Base-by-base conservation (phyloP, 2,113 vertebrate species). In the Sander vitreus region DNA sequence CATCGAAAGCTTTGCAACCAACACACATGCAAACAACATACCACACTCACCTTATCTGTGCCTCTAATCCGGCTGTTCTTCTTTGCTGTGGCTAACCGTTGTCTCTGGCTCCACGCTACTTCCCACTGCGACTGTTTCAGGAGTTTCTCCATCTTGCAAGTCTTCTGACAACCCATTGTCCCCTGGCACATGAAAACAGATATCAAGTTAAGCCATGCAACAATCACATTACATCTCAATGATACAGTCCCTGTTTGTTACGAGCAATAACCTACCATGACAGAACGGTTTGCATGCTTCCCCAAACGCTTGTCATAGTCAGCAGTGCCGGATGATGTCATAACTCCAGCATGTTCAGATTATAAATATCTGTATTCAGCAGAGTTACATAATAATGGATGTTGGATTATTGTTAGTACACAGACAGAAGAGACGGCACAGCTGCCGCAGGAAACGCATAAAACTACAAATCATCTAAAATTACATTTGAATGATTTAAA, bases 321-420 rank as follows among this genome's bases (percentile, higher is more conserved):
- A 78, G 81, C 81, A 83, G 89, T 21, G 82, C 77, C 6, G 59
- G 78, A 67, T 93, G 93, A 94, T 92, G 92, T 94, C 93, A 93
- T 88, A 90, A 88, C 84, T 86, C 88, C 90, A 81, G 89, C 89
- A 87, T 91, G 90, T 83, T 84, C 80, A 88, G 93, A 94, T 94
- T 95, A 96, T 94, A 93, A 93, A 93, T 93, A 93, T 93, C 88
- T 92, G 85, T 90, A 90, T 93, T 93, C 90, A 80, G 90, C 78
- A 63, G 78, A 79, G 93, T 95, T 95, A 94, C 92, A 92, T 94
- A 95, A 95, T 90, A 89, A 90, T 78, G 81, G 74, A 90, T 86
- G 80, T 86, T 85, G 93, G 94, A 93, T 95, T 94, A 95, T 78
- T 88, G 88, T 90, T 76, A 84, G 89, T 73, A 78, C 80, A 85